A percentile compares a stretch with the other conserved stretches of the same genome.
Conservation (phyloP, 2,113 vertebrate genomes). For the Kobus ellipsiprymnus region DNA sequence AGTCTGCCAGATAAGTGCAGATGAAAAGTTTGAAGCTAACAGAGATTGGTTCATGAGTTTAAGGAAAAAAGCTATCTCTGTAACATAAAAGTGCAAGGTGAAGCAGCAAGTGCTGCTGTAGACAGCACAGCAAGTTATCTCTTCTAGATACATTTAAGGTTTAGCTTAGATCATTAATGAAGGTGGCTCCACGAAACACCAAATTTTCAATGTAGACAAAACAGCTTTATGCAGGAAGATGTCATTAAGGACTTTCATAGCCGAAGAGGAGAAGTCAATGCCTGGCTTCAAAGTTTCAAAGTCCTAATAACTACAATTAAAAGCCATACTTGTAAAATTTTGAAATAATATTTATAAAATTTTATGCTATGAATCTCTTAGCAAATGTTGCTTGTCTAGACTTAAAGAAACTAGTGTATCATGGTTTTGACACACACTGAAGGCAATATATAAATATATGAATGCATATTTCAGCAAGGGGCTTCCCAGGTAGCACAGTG, state of each 20-base stretch:
- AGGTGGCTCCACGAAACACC: neutral
- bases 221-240: neutral
- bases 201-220: neutral
- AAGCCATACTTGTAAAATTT: neutral
- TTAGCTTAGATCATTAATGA: neutral
- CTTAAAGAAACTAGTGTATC: neutral
- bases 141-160: neutral
- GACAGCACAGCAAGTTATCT: neutral
- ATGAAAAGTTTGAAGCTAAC: neutral
- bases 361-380: neutral
- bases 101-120: neutral
- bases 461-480: neutral
- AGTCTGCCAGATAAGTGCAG: neutral
- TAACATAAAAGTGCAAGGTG: neutral
- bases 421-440: neutral
- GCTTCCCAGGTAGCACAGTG: neutral
- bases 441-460: neutral
- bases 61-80: neutral
- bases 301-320: neutral
- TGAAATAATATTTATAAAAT: neutral
- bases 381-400: neutral
- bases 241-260: neutral
- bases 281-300: neutral
- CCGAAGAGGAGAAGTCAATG: neutral
- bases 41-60: neutral